Evolutionary conservation across 2,113 vertebrate genomes (phyloP), one percentile per base, ranked within the genome.

Genomic region (Nothobranchius kuhntae): DNA sequence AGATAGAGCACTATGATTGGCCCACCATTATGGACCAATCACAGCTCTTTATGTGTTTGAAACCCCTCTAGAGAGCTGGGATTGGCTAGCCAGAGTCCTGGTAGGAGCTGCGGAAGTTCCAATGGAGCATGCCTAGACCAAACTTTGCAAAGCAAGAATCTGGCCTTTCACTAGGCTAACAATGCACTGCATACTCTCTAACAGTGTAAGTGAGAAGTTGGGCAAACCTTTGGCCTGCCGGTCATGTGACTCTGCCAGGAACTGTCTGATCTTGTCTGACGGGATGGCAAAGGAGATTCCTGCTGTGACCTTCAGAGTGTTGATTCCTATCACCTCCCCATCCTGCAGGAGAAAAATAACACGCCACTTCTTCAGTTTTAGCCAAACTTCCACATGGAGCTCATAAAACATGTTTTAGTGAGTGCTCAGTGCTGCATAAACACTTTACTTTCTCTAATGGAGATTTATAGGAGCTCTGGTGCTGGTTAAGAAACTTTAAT

Each of bases 251-350:
- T 99, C 96, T 0, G 95, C 95, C 12, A 99, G 91, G 86, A 99
- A 99, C 86, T 98, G 95, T 14, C 95, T 93, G 66, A 99, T 99
- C 93, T 99, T 98, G 77, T 99, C 97, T 0, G 98, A 99, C 0
- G 98, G 97, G 86, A 99, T 99, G 68, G 98, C 98, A 48, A 99
- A 99, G 0, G 98, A 98, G 92, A 99, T 99, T 44, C 98, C 98
- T 3, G 97, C 98, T 0, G 98, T 99, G 60, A 99, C 97, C 87
- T 99, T 99, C 78, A 99, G 89, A 0, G 98, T 99, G 88, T 99
- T 99, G 64, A 99, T 98, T 21, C 98, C 98, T n/a, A 99, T 98
- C 75, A 99, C 97, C 81, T 99, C 98, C 0, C 97, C 98, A 3
- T 99, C 98, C 97, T 99, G 80, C n/a, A 88, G 11, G 17, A 6